phyloP scores from a whole-genome alignment of 2,797 vertebrate species.

The Bovichtus diacanthus region DNA sequence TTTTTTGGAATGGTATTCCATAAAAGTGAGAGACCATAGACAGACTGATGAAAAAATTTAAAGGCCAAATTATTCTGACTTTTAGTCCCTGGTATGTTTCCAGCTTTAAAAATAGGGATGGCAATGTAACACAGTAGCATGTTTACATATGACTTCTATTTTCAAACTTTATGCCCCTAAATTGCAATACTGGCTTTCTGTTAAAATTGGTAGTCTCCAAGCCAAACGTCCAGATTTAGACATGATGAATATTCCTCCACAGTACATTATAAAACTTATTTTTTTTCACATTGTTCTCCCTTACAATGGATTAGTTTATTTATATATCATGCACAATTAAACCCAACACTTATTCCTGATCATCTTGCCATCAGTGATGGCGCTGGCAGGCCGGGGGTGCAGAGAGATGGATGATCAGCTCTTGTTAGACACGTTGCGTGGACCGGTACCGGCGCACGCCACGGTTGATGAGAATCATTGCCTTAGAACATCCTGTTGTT shows the following conservation, averaged over 20 bases:
- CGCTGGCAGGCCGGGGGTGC: not conserved
- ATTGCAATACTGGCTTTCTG: not conserved
- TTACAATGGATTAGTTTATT: fast-evolving
- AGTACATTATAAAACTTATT: not conserved
- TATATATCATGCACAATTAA: not conserved
- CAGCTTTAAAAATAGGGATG: not conserved
- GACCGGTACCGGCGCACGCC: not conserved
- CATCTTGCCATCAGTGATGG: not conserved
- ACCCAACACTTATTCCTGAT: not conserved
- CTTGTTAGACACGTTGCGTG: not conserved
- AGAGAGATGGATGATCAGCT: not conserved
- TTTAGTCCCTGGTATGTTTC: not conserved
- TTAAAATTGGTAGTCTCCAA: not conserved
- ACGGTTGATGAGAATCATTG: not conserved
- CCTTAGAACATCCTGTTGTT: not conserved
- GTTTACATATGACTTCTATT: not conserved
- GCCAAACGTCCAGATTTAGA: not conserved
- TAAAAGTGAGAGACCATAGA: not conserved
- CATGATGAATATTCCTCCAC: not conserved
- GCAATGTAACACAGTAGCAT: not conserved
- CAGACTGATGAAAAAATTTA: too few relatives aligned
- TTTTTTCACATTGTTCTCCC: not conserved
- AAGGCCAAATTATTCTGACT: not conserved
- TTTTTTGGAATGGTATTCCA: not conserved
- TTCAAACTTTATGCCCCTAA: not conserved